A percentile compares a stretch with the other conserved stretches of the same genome.
phyloP scores from a whole-genome alignment of 2,888 invertebrate genomes.

The Oscheius sp. region DNA sequence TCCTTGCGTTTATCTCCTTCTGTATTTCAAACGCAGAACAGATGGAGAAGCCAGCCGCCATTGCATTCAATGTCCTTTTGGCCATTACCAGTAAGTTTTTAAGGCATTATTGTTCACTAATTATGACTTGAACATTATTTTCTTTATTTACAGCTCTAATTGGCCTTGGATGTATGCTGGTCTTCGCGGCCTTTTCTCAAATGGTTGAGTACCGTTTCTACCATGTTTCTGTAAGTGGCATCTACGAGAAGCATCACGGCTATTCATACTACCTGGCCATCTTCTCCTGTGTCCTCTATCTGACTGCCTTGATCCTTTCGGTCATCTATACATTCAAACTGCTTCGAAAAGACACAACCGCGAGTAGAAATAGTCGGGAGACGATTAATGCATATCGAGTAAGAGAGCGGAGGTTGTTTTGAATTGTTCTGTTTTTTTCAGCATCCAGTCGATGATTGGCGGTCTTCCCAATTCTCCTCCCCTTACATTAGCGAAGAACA shows the following conservation, averaged over 20 bases:
- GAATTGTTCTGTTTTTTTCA: neutral
- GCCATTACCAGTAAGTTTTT: slow-evolving; percentile 37
- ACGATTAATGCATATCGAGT: slow-evolving; percentile 35
- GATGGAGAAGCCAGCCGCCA: slow-evolving; percentile 24
- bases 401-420: neutral
- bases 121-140: slow-evolving; percentile 18
- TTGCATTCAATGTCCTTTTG: slow-evolving; percentile 26
- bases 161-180: slow-evolving; percentile 47
- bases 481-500: slow-evolving; percentile 44
- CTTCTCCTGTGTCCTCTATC: slow-evolving; percentile 47
- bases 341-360: slow-evolving; percentile 17
- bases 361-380: slow-evolving; percentile 23
- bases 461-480: slow-evolving; percentile 20
- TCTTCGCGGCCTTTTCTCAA: slow-evolving; percentile 62
- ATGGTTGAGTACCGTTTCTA: slow-evolving; percentile 69
- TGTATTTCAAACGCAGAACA: slow-evolving; percentile 48
- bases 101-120: no score
- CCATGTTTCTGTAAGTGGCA: slow-evolving; percentile 67
- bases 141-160: slow-evolving; percentile 44
- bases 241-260: slow-evolving; percentile 69
- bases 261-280: slow-evolving; percentile 64
- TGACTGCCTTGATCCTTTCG: slow-evolving; percentile 47
- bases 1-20: slow-evolving; percentile 62
- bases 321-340: slow-evolving; percentile 36
- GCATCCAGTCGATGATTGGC: slow-evolving; percentile 20